Conservation (phyloP, 2,113 vertebrate genomes). For the Panthera leo region DNA sequence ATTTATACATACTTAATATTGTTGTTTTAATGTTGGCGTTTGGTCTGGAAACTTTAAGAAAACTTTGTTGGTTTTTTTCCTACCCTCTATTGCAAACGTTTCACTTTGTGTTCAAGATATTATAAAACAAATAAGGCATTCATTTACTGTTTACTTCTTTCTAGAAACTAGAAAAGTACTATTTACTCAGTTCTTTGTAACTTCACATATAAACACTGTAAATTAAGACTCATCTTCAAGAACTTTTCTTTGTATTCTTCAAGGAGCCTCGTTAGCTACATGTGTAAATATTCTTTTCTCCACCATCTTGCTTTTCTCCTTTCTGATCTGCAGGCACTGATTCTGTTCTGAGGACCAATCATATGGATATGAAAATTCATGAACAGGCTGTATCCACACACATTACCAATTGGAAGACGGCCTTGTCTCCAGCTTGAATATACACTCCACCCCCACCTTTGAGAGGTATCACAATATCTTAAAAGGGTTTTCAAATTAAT, state of each 20-base stretch:
- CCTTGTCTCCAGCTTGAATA: background rate
- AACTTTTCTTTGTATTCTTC: background rate
- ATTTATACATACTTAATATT: constrained; percentile 36
- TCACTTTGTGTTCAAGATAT: constrained; percentile 29
- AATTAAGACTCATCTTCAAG: background rate
- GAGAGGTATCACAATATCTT: background rate
- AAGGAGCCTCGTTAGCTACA: background rate
- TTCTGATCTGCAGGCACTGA: background rate
- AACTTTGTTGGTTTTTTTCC: background rate
- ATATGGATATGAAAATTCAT: background rate
- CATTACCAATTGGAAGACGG: background rate
- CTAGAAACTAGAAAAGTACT: background rate
- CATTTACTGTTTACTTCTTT: background rate
- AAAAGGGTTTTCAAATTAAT: background rate
- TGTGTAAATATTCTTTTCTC: background rate
- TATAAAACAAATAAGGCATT: constrained; percentile 57
- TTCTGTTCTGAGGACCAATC: background rate
- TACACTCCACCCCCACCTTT: accelerated
- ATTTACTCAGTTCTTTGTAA: constrained; percentile 38
- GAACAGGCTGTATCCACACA: background rate
- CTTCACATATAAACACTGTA: background rate
- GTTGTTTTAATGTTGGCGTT: constrained; percentile 62
- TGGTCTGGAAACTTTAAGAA: constrained; percentile 48
- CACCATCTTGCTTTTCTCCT: background rate
- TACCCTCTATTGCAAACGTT: background rate